Conservation (phyloP, 2,888 invertebrate species). For the Harpalus rufipes region DNA sequence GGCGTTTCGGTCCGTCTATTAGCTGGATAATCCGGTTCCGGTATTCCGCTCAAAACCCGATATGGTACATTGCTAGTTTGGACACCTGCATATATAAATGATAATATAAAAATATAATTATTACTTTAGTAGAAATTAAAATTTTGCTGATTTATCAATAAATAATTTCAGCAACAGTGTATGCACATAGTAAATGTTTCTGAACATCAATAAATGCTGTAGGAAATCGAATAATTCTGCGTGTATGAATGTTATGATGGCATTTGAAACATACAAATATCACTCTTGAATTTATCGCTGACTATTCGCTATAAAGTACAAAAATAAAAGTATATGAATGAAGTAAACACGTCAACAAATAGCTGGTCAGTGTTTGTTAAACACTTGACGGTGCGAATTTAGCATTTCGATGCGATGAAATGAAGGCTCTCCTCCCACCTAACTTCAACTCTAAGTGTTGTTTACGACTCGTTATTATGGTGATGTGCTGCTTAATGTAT, state of each 20-base stretch:
- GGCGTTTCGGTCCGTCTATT: no score
- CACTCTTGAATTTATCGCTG: conserved; percentile 18
- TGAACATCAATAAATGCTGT: no score
- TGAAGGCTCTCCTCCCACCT: conserved; percentile 12
- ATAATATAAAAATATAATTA: no score
- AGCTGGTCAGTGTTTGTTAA: conserved; percentile 46
- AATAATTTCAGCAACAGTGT: no score
- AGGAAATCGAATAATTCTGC: no score
- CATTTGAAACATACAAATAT: conserved; percentile 27
- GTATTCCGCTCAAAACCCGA: no score
- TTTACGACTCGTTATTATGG: conserved; percentile 12
- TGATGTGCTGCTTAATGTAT: neutral
- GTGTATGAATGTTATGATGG: neutral
- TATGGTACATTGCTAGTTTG: no score
- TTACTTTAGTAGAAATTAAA: no score
- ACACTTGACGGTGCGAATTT: conserved; percentile 46
- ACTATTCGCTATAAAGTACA: conserved; percentile 5
- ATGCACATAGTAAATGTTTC: no score
- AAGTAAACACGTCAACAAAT: conserved; percentile 49
- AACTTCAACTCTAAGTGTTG: conserved; percentile 1
- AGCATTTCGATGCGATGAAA: conserved; percentile 32
- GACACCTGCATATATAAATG: no score
- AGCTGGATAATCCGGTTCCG: no score
- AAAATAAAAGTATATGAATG: conserved; percentile 31
- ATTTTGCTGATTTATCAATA: no score